A percentile compares a stretch with the other conserved stretches of the same genome.
Evolutionary conservation across 2,113 vertebrate genomes (phyloP).

Genomic region (Dolichotis patagonum): DNA sequence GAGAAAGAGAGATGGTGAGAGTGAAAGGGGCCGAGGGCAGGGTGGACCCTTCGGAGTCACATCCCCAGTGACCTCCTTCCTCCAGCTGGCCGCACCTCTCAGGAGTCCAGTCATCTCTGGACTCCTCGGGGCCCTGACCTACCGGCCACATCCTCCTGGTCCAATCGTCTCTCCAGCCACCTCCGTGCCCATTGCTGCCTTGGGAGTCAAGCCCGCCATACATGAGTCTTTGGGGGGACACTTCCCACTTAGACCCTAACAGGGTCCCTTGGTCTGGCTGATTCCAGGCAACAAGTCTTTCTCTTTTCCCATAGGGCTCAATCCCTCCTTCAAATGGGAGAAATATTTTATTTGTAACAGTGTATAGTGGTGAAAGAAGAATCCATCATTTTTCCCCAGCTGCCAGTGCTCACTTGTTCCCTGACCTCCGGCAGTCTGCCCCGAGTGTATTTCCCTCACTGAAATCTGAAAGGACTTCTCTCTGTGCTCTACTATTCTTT

Average conservation of each 20-base stretch:
- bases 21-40: neutral
- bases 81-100: no score
- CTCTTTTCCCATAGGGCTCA: neutral
- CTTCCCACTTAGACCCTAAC: neutral
- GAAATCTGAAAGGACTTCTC: neutral
- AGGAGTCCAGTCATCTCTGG: neutral
- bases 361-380: neutral
- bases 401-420: neutral
- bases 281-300: neutral
- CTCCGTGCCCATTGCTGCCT: neutral
- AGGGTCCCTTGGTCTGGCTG: neutral
- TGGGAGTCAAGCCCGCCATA: neutral
- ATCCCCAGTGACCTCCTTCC: no score
- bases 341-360: neutral
- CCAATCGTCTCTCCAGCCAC: neutral
- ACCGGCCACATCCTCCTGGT: neutral
- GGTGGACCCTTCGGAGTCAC: neutral
- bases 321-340: neutral
- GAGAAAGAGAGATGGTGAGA: neutral
- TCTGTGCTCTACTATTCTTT: neutral
- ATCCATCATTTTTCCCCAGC: neutral
- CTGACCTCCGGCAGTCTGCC: neutral
- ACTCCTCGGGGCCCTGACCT: neutral
- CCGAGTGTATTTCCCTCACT: neutral
- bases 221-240: neutral